A percentile compares a stretch with the other conserved stretches of the same genome.
These are phyloP conservation scores for Thymelicus acteon DNA, from an alignment of 2,888 invertebrate genomes.

Conservation along the genomic window DNA sequence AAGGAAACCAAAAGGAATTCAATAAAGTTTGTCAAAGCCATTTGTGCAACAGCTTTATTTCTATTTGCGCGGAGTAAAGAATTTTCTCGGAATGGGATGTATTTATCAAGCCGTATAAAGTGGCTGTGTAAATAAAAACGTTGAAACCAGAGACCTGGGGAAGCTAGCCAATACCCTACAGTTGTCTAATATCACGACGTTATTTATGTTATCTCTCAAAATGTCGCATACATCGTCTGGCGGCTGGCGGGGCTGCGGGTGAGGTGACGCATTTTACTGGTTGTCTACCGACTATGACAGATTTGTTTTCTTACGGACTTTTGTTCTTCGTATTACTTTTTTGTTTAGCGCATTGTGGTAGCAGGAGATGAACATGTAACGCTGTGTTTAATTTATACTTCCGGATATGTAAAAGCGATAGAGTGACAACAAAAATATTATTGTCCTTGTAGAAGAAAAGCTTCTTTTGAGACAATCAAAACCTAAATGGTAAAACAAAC, in stretches of 20 bases:
- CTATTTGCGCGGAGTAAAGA: conserved; percentile 23
- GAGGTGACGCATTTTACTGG: background rate
- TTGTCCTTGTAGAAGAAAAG: too few relatives aligned
- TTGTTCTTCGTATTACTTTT: too few relatives aligned
- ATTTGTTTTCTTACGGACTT: too few relatives aligned
- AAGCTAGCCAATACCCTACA: conserved; percentile 30
- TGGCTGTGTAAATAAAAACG: conserved; percentile 34
- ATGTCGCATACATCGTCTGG: conserved; percentile 31
- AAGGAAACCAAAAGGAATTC: conserved; percentile 6
- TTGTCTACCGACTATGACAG: conserved; percentile 6
- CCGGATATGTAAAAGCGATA: background rate
- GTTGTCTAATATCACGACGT: conserved; percentile 35
- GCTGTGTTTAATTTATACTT: background rate
- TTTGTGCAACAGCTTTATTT: conserved; percentile 24
- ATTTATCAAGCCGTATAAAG: conserved; percentile 33
- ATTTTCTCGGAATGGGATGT: conserved; percentile 25
- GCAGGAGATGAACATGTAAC: too few relatives aligned
- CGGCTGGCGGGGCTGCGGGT: background rate
- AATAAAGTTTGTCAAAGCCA: conserved; percentile 25
- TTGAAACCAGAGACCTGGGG: conserved; percentile 31
- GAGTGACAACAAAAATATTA: background rate
- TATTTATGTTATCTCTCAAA: conserved; percentile 31
- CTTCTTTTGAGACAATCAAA: too few relatives aligned
- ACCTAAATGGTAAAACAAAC: too few relatives aligned
- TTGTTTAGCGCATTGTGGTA: too few relatives aligned